Base-by-base conservation (phyloP, 2,888 invertebrate genomes). In the Oscheius sp. region DNA sequence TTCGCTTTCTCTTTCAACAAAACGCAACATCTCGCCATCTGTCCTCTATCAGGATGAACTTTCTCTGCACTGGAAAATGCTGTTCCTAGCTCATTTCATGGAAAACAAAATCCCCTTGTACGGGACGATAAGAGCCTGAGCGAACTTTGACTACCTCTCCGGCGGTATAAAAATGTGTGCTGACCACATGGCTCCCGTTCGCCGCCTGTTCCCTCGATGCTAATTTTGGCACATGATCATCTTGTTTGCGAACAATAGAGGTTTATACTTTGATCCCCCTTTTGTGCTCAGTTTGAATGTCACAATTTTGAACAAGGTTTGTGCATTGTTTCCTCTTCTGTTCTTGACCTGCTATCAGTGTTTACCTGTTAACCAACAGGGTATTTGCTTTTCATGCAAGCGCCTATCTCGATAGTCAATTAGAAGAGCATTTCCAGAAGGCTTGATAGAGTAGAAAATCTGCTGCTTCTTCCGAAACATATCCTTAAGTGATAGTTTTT, bases 121-220 rank as follows among this genome's bases (percentile, higher is more conserved):
- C 42, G 42, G 21, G 7, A 35, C 60, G 60, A 60, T 60, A 60
- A 60, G 58, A 35, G 13, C 35, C 10, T 60, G 60, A 33, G 60
- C 60, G 60, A 60, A 60, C 60, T 60, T 60, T 60, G 60, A 35
- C 60, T 60, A 35, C 21, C 21, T 13, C 37, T 35, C 37, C n/a
- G n/a, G 32, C 37, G 35, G n/a, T 35, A 35, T 60, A 35, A 60
- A 42, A 60, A 60, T 37, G 60, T 35, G 9, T n/a, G 33, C n/a
- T 60, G 37, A 10, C n/a, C n/a, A 60, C 33, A 60, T 37, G 60
- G 32, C 35, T 37, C 3, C 37, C 53, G 13, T 7, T 60, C 37
- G 58, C 11, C 32, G 5, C 60, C 60, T 60, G 60, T 60, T 60
- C 42, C 3, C 42, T n/a, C 60, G 32, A 60, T 60, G 60, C 13